Evolutionary conservation across 1,140 invertebrate species (phyloP).

Genomic region (Bombus cullumanus): DNA sequence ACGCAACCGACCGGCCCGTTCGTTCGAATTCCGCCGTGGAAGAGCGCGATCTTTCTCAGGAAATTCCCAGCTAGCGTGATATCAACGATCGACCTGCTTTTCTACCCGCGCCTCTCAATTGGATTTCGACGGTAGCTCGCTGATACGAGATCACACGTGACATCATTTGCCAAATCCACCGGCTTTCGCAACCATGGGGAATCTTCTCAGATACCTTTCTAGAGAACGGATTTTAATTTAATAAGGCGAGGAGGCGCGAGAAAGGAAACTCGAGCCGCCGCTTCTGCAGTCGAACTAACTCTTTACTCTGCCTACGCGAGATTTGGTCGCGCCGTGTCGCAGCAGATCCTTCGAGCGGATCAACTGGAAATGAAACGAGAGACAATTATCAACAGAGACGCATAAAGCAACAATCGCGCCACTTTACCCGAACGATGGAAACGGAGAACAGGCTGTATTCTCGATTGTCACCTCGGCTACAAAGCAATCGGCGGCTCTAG

Average conservation of each 20-base stretch:
- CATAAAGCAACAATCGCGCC: neutral
- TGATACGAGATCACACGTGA: neutral
- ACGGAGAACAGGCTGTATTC: neutral
- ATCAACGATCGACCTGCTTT: neutral
- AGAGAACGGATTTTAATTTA: neutral
- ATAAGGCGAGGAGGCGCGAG: neutral
- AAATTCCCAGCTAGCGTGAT: neutral
- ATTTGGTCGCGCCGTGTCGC: neutral
- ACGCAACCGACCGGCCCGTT: neutral
- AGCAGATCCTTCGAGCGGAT: neutral
- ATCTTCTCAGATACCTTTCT: neutral
- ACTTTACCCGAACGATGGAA: constrained; percentile 10
- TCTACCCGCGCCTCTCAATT: neutral
- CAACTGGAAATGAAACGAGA: neutral
- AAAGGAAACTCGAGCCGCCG: neutral
- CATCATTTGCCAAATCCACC: neutral
- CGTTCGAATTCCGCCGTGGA: neutral
- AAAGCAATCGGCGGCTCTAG: constrained; percentile 6
- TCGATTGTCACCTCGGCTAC: constrained; percentile 22
- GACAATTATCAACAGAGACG: constrained; percentile 23
- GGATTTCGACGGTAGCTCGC: neutral
- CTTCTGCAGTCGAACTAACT: neutral
- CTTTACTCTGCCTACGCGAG: too few species aligned
- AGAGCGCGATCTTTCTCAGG: neutral
- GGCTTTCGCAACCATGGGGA: neutral